Conservation (phyloP, 2,797 vertebrate species). For the Lepidocolaptes lacrymiger region DNA sequence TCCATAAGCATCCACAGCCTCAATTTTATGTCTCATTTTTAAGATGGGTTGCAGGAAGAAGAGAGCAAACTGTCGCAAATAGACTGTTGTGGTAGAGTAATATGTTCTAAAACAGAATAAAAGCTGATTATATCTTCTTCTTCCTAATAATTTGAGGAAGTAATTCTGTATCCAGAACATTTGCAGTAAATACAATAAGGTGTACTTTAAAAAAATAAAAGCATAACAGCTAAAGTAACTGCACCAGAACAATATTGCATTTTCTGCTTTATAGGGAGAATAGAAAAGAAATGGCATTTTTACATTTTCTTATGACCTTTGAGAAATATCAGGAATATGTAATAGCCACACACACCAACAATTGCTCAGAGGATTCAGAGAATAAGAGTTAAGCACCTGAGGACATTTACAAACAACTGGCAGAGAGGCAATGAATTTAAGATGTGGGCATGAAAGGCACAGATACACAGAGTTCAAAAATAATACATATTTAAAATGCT, state of each 20-base stretch:
- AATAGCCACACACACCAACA: slow-evolving; percentile 49
- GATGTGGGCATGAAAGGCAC: slow-evolving; percentile 25
- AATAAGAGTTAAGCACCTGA: slow-evolving; percentile 58
- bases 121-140: slow-evolving; percentile 56
- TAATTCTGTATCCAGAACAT: slow-evolving; percentile 55
- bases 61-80: slow-evolving; percentile 53
- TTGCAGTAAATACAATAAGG: slow-evolving; percentile 62
- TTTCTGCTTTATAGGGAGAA: slow-evolving; percentile 34
- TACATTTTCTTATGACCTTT: slow-evolving; percentile 74
- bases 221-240: slow-evolving; percentile 3
- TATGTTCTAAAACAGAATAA: slow-evolving; percentile 49
- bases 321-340: slow-evolving; percentile 69
- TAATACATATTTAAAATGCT: slow-evolving; percentile 27
- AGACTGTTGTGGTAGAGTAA: slow-evolving; percentile 44
- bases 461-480: background rate
- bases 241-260: slow-evolving; percentile 47
- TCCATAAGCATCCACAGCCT: slow-evolving; percentile 39
- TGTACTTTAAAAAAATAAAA: slow-evolving; percentile 37
- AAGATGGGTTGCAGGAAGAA: slow-evolving; percentile 65
- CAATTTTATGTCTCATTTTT: slow-evolving; percentile 67
- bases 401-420: slow-evolving; percentile 62
- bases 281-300: slow-evolving; percentile 54
- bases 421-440: slow-evolving; percentile 49
- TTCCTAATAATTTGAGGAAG: slow-evolving; percentile 57
- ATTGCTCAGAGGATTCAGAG: slow-evolving; percentile 44